These are phyloP conservation scores for Aplysia californica DNA, from an alignment of 1,140 invertebrate genomes.

Conservation along the genomic window DNA sequence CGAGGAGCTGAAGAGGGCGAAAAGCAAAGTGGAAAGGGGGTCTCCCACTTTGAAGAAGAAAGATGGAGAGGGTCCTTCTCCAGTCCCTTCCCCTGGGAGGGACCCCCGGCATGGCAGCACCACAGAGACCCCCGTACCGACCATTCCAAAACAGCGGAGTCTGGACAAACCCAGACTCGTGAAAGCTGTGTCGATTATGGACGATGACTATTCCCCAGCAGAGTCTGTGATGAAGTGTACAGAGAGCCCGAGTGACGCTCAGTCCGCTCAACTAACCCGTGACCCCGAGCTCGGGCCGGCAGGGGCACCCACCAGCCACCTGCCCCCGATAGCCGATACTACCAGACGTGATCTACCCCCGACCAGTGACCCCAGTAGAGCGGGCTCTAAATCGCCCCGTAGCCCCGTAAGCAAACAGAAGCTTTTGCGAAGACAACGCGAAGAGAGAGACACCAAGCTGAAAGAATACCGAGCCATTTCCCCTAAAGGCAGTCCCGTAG, in stretches of 20 bases:
- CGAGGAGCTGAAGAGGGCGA: conserved; percentile 3
- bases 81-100: conserved; percentile 27
- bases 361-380: background rate
- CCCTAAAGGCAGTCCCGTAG: conserved; percentile 26
- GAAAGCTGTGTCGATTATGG: conserved; percentile 20
- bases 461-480: conserved; percentile 26
- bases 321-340: background rate
- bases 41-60: conserved; percentile 31
- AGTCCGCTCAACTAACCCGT: background rate
- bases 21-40: conserved; percentile 40
- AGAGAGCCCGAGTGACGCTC: conserved; percentile 16
- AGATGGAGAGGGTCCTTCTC: conserved; percentile 11
- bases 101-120: background rate
- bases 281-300: background rate
- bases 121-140: conserved; percentile 29
- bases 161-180: conserved; percentile 23
- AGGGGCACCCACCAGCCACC: background rate
- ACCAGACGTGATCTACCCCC: background rate
- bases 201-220: conserved; percentile 37
- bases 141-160: conserved; percentile 37
- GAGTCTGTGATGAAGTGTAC: conserved; percentile 42
- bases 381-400: background rate
- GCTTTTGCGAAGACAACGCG: conserved; percentile 24
- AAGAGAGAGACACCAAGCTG: conserved; percentile 28
- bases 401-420: conserved; percentile 26